A percentile compares a stretch with the other conserved stretches of the same genome.
Evolutionary conservation across 2,888 invertebrate species (phyloP).

Genomic region (Mechanitis mazaeus): DNA sequence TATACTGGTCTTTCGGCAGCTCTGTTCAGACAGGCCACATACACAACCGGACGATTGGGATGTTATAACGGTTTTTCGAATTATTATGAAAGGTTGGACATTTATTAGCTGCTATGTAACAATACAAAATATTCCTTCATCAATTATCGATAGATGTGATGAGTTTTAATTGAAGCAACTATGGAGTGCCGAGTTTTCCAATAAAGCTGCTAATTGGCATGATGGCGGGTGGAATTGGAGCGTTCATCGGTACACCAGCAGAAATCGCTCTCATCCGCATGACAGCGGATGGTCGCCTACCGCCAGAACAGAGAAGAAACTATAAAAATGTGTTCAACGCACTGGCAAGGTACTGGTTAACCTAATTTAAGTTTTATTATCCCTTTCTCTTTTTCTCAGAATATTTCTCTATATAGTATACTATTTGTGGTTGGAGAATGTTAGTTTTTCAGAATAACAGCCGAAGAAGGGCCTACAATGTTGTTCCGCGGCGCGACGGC

Average conservation of each 20-base stretch:
- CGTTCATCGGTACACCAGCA: constrained; percentile 96
- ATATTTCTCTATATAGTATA: too few relatives aligned
- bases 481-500: constrained; percentile 92
- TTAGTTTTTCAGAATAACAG: constrained; percentile 39
- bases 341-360: constrained; percentile 54
- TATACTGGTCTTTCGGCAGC: constrained; percentile 95
- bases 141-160: too few relatives aligned
- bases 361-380: background rate
- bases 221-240: constrained; percentile 86
- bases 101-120: background rate
- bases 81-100: constrained; percentile 70
- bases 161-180: constrained; percentile 25
- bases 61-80: constrained; percentile 93
- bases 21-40: constrained; percentile 95
- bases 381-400: too few relatives aligned
- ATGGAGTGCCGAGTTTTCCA: constrained; percentile 83
- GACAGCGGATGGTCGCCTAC: constrained; percentile 96
- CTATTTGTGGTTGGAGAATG: background rate
- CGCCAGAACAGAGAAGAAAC: constrained; percentile 87
- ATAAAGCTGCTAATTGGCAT: constrained; percentile 88
- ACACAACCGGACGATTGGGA: constrained; percentile 95
- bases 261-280: constrained; percentile 96
- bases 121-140: too few relatives aligned
- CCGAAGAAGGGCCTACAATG: constrained; percentile 79
- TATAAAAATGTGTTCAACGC: constrained; percentile 94